Base-by-base conservation (phyloP, 2,113 vertebrate genomes). In the Marmota monax region DNA sequence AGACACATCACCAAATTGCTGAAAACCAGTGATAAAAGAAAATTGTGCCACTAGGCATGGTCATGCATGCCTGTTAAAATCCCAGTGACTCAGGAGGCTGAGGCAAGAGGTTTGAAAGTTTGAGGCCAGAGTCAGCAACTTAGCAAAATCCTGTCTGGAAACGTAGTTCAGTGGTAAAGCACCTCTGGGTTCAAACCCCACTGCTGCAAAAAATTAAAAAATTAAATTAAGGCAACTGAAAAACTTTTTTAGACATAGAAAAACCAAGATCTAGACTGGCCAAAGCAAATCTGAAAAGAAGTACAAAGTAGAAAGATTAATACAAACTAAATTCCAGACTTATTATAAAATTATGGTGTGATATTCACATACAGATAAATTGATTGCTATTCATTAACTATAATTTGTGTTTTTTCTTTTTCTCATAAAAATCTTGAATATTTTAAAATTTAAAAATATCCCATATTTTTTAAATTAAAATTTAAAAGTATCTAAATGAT, bases 201-300 rank as follows among this genome's bases (percentile, higher is more conserved):
- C 5, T 34, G 32, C 11, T 32, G 32, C 65, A 69, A 63, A 25
- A 63, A 63, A 18, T 18, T 53, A 70, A 5, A 72, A 48, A 39
- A 72, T 22, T 8, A 74, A 85, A 39, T 73, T 14, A 84, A 91
- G 78, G 25, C 10, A 39, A 77, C 6, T 5, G 86, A 70, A 29
- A 88, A 8, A 58, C 56, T 79, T 48, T 48, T 53, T 72, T 25
- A 79, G 39, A 79, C 25, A 25, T 18, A 90, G 42, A 53, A 80
- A 80, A 80, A 34, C 23, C 39, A 22, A 48, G 23, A 67, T 58
- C 45, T 58, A 58, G 73, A 67, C 37, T 22, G 80, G 45, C 51
- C 29, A 93, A 90, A 90, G 56, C 5, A 90, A 94, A 80, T 80
- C n/a, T 37, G 61, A 82, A 92, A 88, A 56, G 51, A 92, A 32